A percentile compares a stretch with the other conserved stretches of the same genome.
phyloP scores from a whole-genome alignment of 2,888 invertebrate species.

The Corythucha ciliata region DNA sequence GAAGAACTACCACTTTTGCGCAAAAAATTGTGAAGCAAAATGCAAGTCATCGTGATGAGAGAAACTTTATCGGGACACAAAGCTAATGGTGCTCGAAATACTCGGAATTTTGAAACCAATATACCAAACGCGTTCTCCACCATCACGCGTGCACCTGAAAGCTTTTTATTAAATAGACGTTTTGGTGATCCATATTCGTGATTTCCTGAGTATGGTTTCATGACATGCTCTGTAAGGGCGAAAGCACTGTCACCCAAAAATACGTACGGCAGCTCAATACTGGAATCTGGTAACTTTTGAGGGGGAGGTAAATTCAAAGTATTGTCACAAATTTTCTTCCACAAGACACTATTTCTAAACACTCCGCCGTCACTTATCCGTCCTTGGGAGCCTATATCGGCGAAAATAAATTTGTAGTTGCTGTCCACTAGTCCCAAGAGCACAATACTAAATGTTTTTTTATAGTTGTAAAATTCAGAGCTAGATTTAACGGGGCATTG shows the following conservation, averaged over 20 bases:
- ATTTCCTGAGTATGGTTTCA: slow-evolving; percentile 13
- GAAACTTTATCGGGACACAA: neutral
- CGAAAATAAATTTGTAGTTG: neutral
- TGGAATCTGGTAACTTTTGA: neutral
- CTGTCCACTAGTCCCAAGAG: slow-evolving; percentile 4
- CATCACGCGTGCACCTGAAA: slow-evolving; percentile 7
- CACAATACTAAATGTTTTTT: slow-evolving; percentile 1
- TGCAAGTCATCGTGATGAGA: slow-evolving; percentile 2
- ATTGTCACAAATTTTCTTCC: neutral
- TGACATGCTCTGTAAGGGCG: slow-evolving; percentile 7
- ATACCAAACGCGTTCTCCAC: slow-evolving; percentile 25
- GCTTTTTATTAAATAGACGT: slow-evolving; percentile 16
- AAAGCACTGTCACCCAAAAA: slow-evolving; percentile 16
- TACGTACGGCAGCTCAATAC: neutral
- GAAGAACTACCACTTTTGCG: slow-evolving; percentile 3
- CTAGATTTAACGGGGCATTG: neutral
- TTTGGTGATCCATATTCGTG: too few relatives aligned
- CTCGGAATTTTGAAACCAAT: slow-evolving; percentile 6
- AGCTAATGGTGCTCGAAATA: slow-evolving; percentile 8
- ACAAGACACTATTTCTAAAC: neutral
- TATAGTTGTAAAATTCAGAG: slow-evolving; percentile 3
- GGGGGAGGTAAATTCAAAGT: slow-evolving; percentile 2
- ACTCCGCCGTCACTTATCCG: neutral
- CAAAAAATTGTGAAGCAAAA: slow-evolving; percentile 10
- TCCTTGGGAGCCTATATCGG: slow-evolving; percentile 4